phyloP scores from a whole-genome alignment of 2,888 invertebrate genomes.

The Sesamia inferens region DNA sequence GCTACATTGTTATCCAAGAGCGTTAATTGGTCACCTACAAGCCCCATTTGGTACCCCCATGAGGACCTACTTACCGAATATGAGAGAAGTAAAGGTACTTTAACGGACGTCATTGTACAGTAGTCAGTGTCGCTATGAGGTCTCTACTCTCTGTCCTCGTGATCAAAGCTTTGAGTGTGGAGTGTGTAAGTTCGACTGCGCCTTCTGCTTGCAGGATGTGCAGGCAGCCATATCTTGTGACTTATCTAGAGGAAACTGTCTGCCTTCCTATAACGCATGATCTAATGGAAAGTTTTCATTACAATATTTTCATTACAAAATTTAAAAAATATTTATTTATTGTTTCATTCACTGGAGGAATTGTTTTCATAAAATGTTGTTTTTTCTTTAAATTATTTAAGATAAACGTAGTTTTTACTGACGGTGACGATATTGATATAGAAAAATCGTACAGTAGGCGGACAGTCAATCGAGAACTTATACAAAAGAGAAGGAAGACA shows the following conservation, averaged over 20 bases:
- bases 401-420: constrained; percentile 91
- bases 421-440: constrained; percentile 86
- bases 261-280: too few species aligned
- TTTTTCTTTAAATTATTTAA: constrained; percentile 89
- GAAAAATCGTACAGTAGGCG: constrained; percentile 84
- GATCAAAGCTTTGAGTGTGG: background rate
- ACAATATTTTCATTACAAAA: too few species aligned
- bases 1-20: too few species aligned
- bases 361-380: too few species aligned
- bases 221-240: constrained; percentile 72
- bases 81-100: background rate
- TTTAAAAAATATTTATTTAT: too few species aligned
- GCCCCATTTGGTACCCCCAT: too few species aligned
- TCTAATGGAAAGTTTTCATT: too few species aligned
- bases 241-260: too few species aligned
- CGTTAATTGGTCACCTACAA: too few species aligned
- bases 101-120: background rate
- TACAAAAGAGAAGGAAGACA: constrained; percentile 90
- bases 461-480: constrained; percentile 91
- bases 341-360: too few species aligned
- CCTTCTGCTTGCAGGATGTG: constrained; percentile 83
- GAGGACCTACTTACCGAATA: too few species aligned
- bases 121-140: constrained; percentile 32
- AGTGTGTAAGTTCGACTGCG: background rate
- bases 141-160: constrained; percentile 19